Conservation (phyloP, 2,797 vertebrate genomes). For the Ambastaia sidthimunki region DNA sequence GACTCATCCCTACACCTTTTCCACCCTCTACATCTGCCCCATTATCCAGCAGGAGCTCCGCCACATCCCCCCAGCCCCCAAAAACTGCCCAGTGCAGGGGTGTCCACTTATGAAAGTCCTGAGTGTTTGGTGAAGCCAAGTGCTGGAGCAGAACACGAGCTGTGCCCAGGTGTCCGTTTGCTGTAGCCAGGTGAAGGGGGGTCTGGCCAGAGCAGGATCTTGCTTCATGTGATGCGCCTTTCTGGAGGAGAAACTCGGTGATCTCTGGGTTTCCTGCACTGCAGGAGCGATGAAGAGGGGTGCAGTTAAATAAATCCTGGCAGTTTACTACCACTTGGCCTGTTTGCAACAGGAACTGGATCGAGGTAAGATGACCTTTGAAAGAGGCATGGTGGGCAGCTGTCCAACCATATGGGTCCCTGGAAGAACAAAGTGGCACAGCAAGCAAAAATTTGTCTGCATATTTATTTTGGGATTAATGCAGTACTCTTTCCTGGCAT, state of each 20-base stretch:
- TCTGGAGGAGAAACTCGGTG: slow-evolving; percentile 68
- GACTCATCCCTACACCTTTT: slow-evolving; percentile 55
- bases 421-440: slow-evolving; percentile 55
- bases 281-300: slow-evolving; percentile 74
- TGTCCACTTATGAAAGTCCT: slow-evolving; percentile 71
- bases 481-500: too few relatives aligned
- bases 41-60: slow-evolving; percentile 67
- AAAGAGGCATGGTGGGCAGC: slow-evolving; percentile 73
- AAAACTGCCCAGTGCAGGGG: slow-evolving; percentile 75
- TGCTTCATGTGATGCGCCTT: slow-evolving; percentile 62
- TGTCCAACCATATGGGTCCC: slow-evolving; percentile 72
- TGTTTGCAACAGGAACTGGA: slow-evolving; percentile 71
- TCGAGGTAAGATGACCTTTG: slow-evolving; percentile 67
- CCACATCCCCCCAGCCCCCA: slow-evolving; percentile 66
- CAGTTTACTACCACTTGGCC: slow-evolving; percentile 60
- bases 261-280: slow-evolving; percentile 68
- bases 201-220: slow-evolving; percentile 64
- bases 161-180: slow-evolving; percentile 68
- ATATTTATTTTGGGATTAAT: slow-evolving; percentile 16
- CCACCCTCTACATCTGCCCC: slow-evolving; percentile 58
- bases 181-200: slow-evolving; percentile 74
- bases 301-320: slow-evolving; percentile 66
- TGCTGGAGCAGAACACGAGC: slow-evolving; percentile 59
- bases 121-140: slow-evolving; percentile 21
- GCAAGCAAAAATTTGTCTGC: too few relatives aligned